Base-by-base conservation (phyloP, 2,888 invertebrate species). In the Pogonocherus hispidulus region DNA sequence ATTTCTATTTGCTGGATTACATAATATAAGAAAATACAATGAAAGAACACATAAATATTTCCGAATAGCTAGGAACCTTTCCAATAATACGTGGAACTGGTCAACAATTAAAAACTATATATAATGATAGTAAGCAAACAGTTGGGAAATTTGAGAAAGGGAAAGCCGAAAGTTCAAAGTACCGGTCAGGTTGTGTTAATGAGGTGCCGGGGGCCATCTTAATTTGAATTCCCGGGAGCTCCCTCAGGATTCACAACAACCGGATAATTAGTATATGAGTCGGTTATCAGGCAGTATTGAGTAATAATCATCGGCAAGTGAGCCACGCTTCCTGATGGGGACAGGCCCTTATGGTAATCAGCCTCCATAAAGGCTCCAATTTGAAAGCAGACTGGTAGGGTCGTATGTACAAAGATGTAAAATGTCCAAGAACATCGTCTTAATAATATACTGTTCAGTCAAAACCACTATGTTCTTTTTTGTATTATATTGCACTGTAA, bases 301-400 rank as follows among this genome's bases (percentile, higher is more conserved):
- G 60, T 60, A 60, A 60, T 66, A 66, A 66, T 60, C 54, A 60
- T 60, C 52, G 35, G 66, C 44, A 66, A 59, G 66, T 47, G 66
- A 66, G 55, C 52, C 46, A 9, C 51, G 64, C 57, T 37, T 54
- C 8, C 63, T 27, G 63, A 27, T 44, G 27, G 47, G 59, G 56
- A 49, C 55, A 9, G 51, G 63, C 68, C 66, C 65, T 67, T 72
- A 71, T 73, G 73, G 68, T 71, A 74, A 75, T 75, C 70, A 60
- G 64, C 70, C 73, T 72, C 72, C 74, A 72, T 71, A 71, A 55
- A 37, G 69, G 69, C 71, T 56, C 68, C 74, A 73, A 72, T 69
- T 74, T 66, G 72, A 66, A 69, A 49, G 60, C 66, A 49, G 52
- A 60, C 47, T 64, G 71, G 73, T 76, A 67, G 69, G 59, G 72